phyloP scores from a whole-genome alignment of 2,797 vertebrate genomes.

The Xerus rutilus region DNA sequence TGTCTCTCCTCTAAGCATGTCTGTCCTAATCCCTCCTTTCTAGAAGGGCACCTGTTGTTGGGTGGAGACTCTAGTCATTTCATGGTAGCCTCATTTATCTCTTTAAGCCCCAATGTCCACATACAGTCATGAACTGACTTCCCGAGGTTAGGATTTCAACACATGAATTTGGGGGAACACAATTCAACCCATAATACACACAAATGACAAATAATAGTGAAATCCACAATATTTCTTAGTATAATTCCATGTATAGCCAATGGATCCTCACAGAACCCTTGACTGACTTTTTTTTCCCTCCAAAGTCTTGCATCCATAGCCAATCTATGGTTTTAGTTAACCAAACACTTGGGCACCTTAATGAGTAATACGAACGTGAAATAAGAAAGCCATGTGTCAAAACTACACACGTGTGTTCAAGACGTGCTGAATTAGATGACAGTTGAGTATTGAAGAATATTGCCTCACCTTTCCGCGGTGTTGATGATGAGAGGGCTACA shows the following conservation, averaged over 20 bases:
- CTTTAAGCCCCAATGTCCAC: neutral
- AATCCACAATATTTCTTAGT: neutral
- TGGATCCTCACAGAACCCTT: neutral
- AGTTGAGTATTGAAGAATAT: neutral
- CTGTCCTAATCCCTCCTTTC: neutral
- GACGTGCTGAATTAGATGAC: neutral
- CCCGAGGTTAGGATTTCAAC: neutral
- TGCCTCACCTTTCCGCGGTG: neutral
- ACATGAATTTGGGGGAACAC: neutral
- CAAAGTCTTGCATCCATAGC: neutral
- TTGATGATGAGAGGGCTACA: neutral
- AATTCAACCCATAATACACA: neutral
- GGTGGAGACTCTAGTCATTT: neutral
- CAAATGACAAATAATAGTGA: neutral
- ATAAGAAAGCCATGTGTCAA: neutral
- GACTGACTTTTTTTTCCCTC: too few species aligned
- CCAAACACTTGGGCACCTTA: neutral
- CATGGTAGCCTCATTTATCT: neutral
- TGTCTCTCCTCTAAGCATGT: neutral
- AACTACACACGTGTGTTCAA: neutral
- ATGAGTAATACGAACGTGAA: neutral
- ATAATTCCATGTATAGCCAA: neutral
- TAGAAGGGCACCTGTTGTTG: neutral
- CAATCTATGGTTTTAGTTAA: neutral
- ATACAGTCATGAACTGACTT: neutral